Base-by-base conservation (phyloP, 2,113 vertebrate genomes). In the Thalassarche chlororhynchos region DNA sequence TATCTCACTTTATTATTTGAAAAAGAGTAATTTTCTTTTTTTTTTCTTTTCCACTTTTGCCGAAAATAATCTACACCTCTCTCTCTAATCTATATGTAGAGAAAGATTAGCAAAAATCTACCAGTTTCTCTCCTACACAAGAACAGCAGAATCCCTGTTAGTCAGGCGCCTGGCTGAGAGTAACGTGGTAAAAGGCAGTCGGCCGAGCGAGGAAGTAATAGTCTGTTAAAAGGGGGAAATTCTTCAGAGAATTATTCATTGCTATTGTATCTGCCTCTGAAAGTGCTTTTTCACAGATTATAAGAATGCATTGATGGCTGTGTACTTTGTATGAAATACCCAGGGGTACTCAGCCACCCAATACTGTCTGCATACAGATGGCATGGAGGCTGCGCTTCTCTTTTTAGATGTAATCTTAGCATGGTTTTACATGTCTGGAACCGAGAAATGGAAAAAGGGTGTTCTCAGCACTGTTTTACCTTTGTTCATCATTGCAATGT, bases 401-500 rank as follows among this genome's bases (percentile, higher is more conserved):
- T 44, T 71, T 36, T 21, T 7, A 83, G 70, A 25, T 36, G 24
- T 26, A 71, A 10, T 28, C 44, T 55, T 64, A 62, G 52, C 20
- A 44, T 14, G 21, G 12, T 57, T 90, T 72, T 57, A 40, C 16
- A 2, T 8, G 21, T 36, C 12, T 60, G 58, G 36, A 76, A 49
- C 9, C 0, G 1, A 40, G 71, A 64, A 36, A 51, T 0, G 1
- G 31, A 28, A 70, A 42, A 91, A 19, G 8, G 29, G 12, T 60
- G 29, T 66, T 91, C 51, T 55, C 36, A n/a, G 58, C 38, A 47
- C 6, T 60, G 10, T 34, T 52, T 34, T 44, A 51, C 16, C 17
- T 80, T 54, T 71, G 58, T 26, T 55, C 49, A 31, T 61, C 31
- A 40, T 76, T 68, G 44, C 52, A 84, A 38, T 19, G 40, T 38